phyloP scores from a whole-genome alignment of 2,113 vertebrate species.

The Crotalus tigris region DNA sequence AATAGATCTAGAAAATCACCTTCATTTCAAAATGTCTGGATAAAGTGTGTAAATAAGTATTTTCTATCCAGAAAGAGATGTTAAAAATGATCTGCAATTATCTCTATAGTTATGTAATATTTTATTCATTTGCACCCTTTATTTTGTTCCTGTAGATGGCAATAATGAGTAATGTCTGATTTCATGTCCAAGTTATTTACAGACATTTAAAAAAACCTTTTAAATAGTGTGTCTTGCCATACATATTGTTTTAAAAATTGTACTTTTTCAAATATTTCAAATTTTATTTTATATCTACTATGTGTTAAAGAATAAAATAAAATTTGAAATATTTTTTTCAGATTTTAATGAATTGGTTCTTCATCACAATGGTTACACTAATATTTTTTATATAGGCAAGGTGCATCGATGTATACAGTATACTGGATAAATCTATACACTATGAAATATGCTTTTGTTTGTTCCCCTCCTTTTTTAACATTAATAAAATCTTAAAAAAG shows the following conservation, averaged over 20 bases:
- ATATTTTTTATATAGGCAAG: not conserved
- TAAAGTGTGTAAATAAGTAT: not conserved
- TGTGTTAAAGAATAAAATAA: not conserved
- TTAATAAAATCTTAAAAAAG: not conserved
- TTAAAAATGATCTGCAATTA: not conserved
- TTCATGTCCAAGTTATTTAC: not conserved
- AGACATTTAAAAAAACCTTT: not conserved
- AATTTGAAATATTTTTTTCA: not conserved
- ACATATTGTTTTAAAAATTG: not conserved
- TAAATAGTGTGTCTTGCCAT: not conserved
- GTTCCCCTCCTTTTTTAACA: not conserved
- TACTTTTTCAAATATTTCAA: not conserved
- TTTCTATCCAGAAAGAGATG: not conserved
- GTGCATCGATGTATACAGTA: not conserved
- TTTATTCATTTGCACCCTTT: not conserved
- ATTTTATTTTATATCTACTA: not conserved
- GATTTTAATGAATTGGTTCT: not conserved
- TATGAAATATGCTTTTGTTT: not conserved
- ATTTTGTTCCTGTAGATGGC: conserved; percentile 20
- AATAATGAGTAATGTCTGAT: not conserved
- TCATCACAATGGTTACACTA: not conserved
- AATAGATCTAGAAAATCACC: not conserved
- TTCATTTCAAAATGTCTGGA: not conserved
- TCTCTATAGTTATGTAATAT: not conserved
- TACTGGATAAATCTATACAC: not conserved